Evolutionary conservation across 2,888 invertebrate species (phyloP), one percentile per base, ranked within the genome.

Genomic region (Ochropacha duplaris): DNA sequence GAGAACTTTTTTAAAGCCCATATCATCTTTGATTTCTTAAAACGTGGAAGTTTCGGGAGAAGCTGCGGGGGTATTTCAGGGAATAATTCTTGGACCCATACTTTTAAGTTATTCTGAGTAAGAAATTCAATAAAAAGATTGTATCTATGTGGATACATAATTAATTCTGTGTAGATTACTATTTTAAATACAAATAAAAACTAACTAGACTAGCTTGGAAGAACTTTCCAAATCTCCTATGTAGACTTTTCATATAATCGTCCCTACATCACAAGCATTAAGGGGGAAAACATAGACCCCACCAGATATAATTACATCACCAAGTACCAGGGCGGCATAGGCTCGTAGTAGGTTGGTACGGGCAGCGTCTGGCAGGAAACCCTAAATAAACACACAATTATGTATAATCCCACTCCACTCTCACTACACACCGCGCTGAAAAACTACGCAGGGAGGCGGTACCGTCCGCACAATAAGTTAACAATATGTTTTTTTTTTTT

Each of bases 301-400:
- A 63, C 65, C 60, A 60, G 64, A 67, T 65, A 72, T 86, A 87
- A 87, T 86, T 86, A 83, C 78, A 76, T 26, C 71, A 71, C 69
- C 64, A 69, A 69, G 79, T 78, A 86, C 80, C 74, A 83, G 83
- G 86, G 76, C 70, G 64, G 72, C 82, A 83, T 74, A 69, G 61
- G 62, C 65, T 68, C 64, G 69, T 63, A 65, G 73, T 68, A 76
- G 75, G 73, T 68, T 76, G 75, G 73, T 63, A 60, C 44, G n/a
- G 63, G 62, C 68, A 65, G 67, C 68, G 74, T 72, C 76, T 72
- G 71, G 71, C 75, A 80, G 83, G 84, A 83, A 83, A 78, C 81
- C 83, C 84, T 87, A 86, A 85, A 86, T 83, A 87, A 88, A 88
- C 84, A 83, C 76, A 79, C 79, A 79, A 83, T 81, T 81, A 82